Conservation (phyloP, 2,797 vertebrate species). For the Octomys mimax region DNA sequence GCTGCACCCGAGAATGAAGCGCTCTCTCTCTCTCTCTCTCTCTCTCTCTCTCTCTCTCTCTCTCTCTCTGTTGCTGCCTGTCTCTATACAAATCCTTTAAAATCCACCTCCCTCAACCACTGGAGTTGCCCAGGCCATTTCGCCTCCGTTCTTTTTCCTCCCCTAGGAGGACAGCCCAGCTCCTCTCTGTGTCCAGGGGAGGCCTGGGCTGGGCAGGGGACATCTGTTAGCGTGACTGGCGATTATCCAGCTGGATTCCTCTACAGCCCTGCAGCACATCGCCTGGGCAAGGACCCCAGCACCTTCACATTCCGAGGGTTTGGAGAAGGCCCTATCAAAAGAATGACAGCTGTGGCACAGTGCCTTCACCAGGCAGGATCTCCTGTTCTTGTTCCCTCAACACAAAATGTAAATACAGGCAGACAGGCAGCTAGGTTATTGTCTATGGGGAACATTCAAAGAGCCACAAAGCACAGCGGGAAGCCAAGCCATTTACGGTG, state of each 20-base stretch:
- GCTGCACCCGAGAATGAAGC: background rate
- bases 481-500: constrained; percentile 55
- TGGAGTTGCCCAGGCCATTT: background rate
- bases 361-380: constrained; percentile 59
- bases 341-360: constrained; percentile 72
- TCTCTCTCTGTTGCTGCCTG: background rate
- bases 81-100: background rate
- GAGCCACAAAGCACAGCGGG: constrained; percentile 79
- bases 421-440: constrained; percentile 72
- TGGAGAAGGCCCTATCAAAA: constrained; percentile 67
- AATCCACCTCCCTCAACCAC: background rate
- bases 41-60: no score
- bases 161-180: fast-evolving
- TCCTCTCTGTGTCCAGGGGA: background rate
- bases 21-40: no score
- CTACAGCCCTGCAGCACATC: background rate
- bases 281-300: constrained; percentile 42
- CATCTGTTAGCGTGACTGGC: background rate
- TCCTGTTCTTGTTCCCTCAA: constrained; percentile 31
- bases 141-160: background rate
- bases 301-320: constrained; percentile 51
- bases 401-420: constrained; percentile 59
- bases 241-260: constrained; percentile 39
- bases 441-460: constrained; percentile 75
- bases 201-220: background rate